Percentiles rank a stretch among this genome's conserved stretches.
These are phyloP conservation scores for Ceratitis capitata DNA, from an alignment of 1,140 invertebrate genomes.

Conservation along the genomic window DNA sequence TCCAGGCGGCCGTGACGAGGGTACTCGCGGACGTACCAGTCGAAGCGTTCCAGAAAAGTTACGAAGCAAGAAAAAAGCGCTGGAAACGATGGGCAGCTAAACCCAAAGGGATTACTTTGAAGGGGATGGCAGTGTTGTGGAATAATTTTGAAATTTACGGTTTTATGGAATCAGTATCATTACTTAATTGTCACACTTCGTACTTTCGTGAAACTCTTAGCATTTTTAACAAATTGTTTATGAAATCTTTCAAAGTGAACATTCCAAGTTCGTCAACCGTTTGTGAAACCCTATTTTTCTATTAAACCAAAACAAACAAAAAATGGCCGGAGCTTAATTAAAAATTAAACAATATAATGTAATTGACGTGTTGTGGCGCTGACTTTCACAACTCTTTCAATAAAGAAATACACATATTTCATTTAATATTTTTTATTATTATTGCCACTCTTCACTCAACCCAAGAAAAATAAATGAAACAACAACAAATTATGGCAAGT, in stretches of 20 bases:
- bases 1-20: no score
- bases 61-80: no score
- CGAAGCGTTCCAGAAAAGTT: no score
- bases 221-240: background rate
- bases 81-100: no score
- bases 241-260: background rate
- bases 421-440: background rate
- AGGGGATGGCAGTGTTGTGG: no score
- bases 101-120: no score
- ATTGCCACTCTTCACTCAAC: background rate
- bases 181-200: no score
- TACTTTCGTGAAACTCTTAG: background rate
- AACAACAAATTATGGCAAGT: background rate
- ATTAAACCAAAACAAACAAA: no score
- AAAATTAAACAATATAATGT: background rate
- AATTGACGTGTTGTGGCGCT: background rate
- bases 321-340: background rate
- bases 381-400: background rate
- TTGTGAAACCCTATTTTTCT: background rate
- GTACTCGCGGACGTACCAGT: no score
- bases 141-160: no score
- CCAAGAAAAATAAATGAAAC: no score
- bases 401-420: background rate
- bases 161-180: no score
- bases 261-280: background rate